Evolutionary conservation across 2,797 vertebrate species (phyloP).

Genomic region (Propithecus deckenii): DNA sequence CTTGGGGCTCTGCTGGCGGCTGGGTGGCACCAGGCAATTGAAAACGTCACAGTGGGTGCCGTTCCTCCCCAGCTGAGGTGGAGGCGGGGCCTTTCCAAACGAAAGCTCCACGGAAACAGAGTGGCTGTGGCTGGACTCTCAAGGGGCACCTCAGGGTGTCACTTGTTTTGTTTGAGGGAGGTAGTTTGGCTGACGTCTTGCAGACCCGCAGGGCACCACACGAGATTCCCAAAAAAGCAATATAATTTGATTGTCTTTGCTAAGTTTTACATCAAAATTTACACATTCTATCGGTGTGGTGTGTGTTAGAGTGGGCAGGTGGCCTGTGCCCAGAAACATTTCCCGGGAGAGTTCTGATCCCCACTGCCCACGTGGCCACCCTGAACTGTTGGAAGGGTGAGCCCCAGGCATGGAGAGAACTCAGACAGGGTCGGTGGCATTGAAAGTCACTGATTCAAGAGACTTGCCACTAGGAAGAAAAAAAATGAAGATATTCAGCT

Average conservation of each 20-base stretch:
- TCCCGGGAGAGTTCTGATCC: not conserved
- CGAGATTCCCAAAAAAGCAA: not conserved
- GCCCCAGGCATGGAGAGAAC: too few relatives aligned
- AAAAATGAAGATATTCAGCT: fast-evolving
- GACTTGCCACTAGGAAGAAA: not conserved
- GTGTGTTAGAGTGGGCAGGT: not conserved
- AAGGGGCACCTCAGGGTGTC: fast-evolving
- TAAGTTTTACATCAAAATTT: not conserved
- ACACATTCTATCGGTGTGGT: not conserved
- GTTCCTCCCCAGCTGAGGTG: not conserved
- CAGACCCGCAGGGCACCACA: fast-evolving
- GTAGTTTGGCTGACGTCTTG: fast-evolving
- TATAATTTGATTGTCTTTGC: fast-evolving
- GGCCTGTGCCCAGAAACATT: not conserved
- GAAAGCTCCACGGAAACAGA: fast-evolving
- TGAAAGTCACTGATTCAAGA: not conserved
- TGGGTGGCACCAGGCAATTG: not conserved
- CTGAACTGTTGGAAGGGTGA: not conserved
- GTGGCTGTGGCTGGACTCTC: fast-evolving
- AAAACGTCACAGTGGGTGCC: not conserved
- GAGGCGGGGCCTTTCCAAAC: not conserved
- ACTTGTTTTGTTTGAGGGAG: not conserved
- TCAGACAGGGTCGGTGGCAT: not conserved
- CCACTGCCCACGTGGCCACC: too few relatives aligned
- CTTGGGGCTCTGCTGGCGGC: not conserved